Evolutionary conservation across 2,888 invertebrate genomes (phyloP), one percentile per base, ranked within the genome.

Genomic region (Heliconius ismenius): DNA sequence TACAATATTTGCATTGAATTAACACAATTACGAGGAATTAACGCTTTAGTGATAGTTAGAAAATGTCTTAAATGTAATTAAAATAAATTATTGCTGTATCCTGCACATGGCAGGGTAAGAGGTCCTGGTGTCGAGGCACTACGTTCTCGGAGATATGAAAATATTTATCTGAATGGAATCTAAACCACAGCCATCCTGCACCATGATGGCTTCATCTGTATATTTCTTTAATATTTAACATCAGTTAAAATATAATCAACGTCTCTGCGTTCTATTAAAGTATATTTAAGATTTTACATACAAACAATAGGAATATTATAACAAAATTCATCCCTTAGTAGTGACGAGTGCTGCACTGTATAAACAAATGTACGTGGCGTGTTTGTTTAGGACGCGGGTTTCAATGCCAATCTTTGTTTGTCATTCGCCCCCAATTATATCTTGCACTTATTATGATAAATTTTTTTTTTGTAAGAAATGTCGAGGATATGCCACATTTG

Each of bases 401-500:
- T 80, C 81, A 82, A 81, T 83, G 83, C 82, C 82, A 82, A 83
- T 81, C 81, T 76, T 78, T 80, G 76, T 67, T 83, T 63, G 18
- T 64, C 72, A 82, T 84, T 83, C 83, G 79, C 83, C 75, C 75
- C 81, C 83, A 84, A 84, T 84, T 84, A 84, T 83, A 81, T 81
- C 79, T 81, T 77, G 81, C 79, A 81, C 79, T 82, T 82, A 80
- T 82, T 79, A 72, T 79, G 80, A 81, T 81, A 79, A 79, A 64
- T 80, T 79, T 77, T 76, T 72, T 69, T 28, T 24, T 32, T 26
- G n/a, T 65, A 39, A n/a, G n/a, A 26, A 75, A 78, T 80, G 74
- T 76, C 70, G 75, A 75, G 73, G 70, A 78, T 62, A 78, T 75
- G 79, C 62, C 65, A 79, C 62, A 75, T 79, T 75, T 49, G 74